Evolutionary conservation across 1,140 invertebrate genomes (phyloP).

Genomic region (Drosophila baimaii): DNA sequence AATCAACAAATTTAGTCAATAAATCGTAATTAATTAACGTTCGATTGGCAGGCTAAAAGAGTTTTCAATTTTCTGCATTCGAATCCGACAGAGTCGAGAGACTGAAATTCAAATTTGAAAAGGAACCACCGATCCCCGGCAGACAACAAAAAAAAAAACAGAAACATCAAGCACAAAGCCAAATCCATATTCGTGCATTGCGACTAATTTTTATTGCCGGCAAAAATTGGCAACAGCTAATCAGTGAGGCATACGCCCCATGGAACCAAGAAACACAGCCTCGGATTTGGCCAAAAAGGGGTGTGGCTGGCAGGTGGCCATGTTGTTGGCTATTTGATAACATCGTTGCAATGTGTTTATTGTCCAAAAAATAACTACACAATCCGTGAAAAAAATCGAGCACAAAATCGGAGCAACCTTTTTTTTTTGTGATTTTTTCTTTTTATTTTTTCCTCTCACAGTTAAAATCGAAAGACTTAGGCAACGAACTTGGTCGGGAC

Average conservation of each 20-base stretch:
- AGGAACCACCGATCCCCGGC: slow-evolving; percentile 29
- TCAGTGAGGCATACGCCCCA: slow-evolving; percentile 72
- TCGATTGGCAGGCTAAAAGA: slow-evolving; percentile 64
- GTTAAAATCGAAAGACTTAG: slow-evolving; percentile 74
- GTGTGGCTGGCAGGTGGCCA: slow-evolving; percentile 75
- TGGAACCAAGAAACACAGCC: slow-evolving; percentile 16
- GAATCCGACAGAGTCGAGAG: slow-evolving; percentile 18
- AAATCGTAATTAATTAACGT: slow-evolving; percentile 83
- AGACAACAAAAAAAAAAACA: slow-evolving; percentile 12
- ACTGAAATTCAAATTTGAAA: slow-evolving; percentile 61
- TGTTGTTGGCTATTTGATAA: slow-evolving; percentile 68
- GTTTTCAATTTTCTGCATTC: slow-evolving; percentile 59
- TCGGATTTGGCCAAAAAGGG: slow-evolving; percentile 47
- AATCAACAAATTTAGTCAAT: slow-evolving; percentile 83
- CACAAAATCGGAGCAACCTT: slow-evolving; percentile 52
- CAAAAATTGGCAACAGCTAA: slow-evolving; percentile 80
- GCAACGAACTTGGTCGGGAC: slow-evolving; percentile 61
- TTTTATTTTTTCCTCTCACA: slow-evolving; percentile 33
- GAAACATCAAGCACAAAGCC: slow-evolving; percentile 37
- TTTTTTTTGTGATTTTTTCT: slow-evolving; percentile 21
- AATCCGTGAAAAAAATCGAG: slow-evolving; percentile 61
- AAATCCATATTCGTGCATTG: slow-evolving; percentile 74
- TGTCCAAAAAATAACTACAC: slow-evolving; percentile 76
- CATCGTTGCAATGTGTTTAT: slow-evolving; percentile 80
- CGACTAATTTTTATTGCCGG: slow-evolving; percentile 77